Base-by-base conservation (phyloP, 1,140 invertebrate genomes). In the Plectrocnemia conspersa region DNA sequence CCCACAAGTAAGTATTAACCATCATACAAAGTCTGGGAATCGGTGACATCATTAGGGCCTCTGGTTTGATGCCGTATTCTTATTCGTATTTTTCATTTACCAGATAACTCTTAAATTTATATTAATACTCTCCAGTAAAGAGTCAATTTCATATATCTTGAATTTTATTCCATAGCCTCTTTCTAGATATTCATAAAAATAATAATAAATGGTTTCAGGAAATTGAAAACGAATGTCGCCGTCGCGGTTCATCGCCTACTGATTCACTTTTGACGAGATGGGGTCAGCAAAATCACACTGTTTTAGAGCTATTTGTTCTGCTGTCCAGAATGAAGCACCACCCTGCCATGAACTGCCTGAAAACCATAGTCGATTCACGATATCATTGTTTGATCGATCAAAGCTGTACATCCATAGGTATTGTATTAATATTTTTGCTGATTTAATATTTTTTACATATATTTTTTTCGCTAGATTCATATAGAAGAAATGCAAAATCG, bases 231-330 rank as follows among this genome's bases (percentile, higher is more conserved):
- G 67, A 63, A 36, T 67, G 74, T 13, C 64, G 63, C 3, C 49
- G 66, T 2, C 74, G 77, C 24, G 77, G 80, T 22, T 72, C 73
- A 22, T 88, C 89, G 54, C 88, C 89, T 0, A 82, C 86, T 0
- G 80, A 86, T 62, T 79, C 85, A 63, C 74, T 95, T 3, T 71
- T 95, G 15, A 81, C 75, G 24, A 69, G 79, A 42, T 94, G 88
- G 88, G 85, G 86, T 4, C 79, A 84, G 60, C 78, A 83, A 49
- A 93, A 92, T 71, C 88, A 91, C 61, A 84, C 82, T 13, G 80
- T 90, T 1, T 68, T 82, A 38, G 85, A 90, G 68, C 69, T 95
- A 4, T 92, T 91, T 68, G 72, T 82, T 1, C 65, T 87, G 16
- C 73, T 89, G 2, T 83, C 70, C 41, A 74, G 65, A 46, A 88